Evolutionary conservation across 2,888 invertebrate genomes (phyloP), one percentile per base, ranked within the genome.

Genomic region (Seira sanloemensis): DNA sequence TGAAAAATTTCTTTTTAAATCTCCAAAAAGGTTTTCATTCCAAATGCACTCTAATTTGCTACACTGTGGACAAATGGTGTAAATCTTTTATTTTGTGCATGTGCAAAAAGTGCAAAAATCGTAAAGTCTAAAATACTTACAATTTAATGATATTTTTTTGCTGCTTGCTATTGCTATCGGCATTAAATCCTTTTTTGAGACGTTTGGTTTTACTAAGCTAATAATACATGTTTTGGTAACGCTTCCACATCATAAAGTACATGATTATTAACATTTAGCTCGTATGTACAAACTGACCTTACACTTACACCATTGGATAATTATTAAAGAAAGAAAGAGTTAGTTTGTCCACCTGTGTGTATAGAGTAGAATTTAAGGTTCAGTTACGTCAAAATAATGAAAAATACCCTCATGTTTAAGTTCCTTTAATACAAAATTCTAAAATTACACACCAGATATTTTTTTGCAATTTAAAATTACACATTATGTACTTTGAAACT

Each of bases 321-420:
- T 12, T 7, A 7, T 12, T 37, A 37, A 37, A n/a, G n/a, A n/a
- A n/a, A n/a, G n/a, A n/a, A n/a, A n/a, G n/a, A n/a, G n/a, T n/a
- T n/a, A n/a, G 37, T 37, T 37, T 7, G 37, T 37, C 4, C 12
- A 37, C 37, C 4, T 37, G 37, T 37, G 37, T 37, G 12, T 37
- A 37, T 7, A 7, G 37, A n/a, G n/a, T n/a, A n/a, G n/a, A n/a
- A n/a, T 37, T 37, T 37, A 4, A 37, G 37, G 12, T 7, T 7
- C 37, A 37, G 37, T 7, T 37, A 37, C 37, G 12, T 37, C 12
- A 37, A 27, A 4, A 50, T 23, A 71, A 21, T 71, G 71, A 19
- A 71, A 71, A 71, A 71, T 71, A 71, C 71, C 71, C 71, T 71
- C 71, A 71, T 71, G 46, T 71, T 66, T 71, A 12, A 37, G 37